Evolutionary conservation across 2,888 invertebrate species (phyloP), one percentile per base, ranked within the genome.

Genomic region (Thysanoteuthis rhombus): DNA sequence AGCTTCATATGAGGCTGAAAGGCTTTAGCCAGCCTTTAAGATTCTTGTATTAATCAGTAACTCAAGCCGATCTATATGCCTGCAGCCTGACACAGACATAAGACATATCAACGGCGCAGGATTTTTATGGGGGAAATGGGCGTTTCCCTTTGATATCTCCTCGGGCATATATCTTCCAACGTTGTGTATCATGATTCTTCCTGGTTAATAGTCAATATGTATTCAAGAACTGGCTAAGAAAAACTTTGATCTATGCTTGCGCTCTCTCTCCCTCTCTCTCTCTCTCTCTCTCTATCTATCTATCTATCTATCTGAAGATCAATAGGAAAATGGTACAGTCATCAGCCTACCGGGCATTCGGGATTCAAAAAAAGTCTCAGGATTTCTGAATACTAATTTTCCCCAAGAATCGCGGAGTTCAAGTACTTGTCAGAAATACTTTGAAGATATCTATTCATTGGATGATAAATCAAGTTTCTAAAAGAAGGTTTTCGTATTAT

Each of bases 181-280:
- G 75, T 36, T 75, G 10, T 36, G n/a, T n/a, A 75, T 75, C 52
- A 52, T 52, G 52, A 25, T 52, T 16, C n/a, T 75, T 75, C n/a
- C 19, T 75, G n/a, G 75, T 75, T 75, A 75, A 75, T 75, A 75
- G 75, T 75, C 75, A 75, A 75, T 75, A 75, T 75, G 36, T 75
- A 75, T 75, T 75, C 75, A 75, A 75, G 75, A 75, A 75, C 75
- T 75, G 75, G 75, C 75, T n/a, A 75, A 75, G 75, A 75, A 75
- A 16, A 75, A n/a, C 75, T 75, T 75, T 75, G 75, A 75, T 75
- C 75, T n/a, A 12, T 32, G 6, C 8, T 1, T 32, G 25, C 8
- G n/a, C n/a, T n/a, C 75, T 36, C 75, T 75, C 36, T 75, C 75
- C 16, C 75, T n/a, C 75, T 75, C n/a, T 36, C n/a, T 52, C 75